Percentiles rank a stretch among this genome's conserved stretches.
Evolutionary conservation across 1,140 invertebrate species (phyloP).

Genomic region (Macrostomum lignano): DNA sequence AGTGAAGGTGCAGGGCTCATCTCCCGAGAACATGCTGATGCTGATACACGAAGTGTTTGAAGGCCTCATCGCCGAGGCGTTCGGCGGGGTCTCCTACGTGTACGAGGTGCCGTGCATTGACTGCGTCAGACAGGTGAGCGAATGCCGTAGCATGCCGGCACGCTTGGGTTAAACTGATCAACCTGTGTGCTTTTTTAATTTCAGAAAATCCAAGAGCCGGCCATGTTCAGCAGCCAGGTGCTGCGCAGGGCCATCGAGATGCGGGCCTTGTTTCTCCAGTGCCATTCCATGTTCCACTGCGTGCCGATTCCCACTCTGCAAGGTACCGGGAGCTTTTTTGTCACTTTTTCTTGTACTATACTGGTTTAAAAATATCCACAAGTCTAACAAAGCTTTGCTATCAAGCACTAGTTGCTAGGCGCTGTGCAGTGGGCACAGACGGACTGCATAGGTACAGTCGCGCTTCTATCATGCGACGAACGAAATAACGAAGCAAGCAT

Average conservation of each 20-base stretch:
- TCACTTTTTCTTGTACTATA: too few relatives aligned
- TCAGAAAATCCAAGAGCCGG: conserved; percentile 16
- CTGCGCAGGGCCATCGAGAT: conserved; percentile 14
- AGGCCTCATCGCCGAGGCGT: conserved; percentile 7
- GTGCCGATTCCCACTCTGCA: conserved; percentile 18
- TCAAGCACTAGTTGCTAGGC: too few relatives aligned
- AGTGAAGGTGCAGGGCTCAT: too few relatives aligned
- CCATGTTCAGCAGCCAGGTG: conserved; percentile 14
- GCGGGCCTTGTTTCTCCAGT: conserved; percentile 22
- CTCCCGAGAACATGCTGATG: conserved; percentile 8
- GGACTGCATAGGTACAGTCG: too few relatives aligned
- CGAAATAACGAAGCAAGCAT: too few relatives aligned
- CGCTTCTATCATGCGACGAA: too few relatives aligned
- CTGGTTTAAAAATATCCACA: too few relatives aligned
- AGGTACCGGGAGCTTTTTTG: too few relatives aligned
- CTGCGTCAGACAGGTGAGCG: conserved; percentile 15
- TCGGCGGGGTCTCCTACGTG: conserved; percentile 8
- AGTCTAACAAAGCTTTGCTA: too few relatives aligned
- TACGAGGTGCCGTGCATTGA: conserved; percentile 17
- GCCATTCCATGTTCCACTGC: conserved; percentile 22
- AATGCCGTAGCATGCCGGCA: too few relatives aligned
- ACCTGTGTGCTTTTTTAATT: conserved; percentile 7
- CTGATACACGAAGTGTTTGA: conserved; percentile 9
- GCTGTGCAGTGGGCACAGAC: too few relatives aligned
- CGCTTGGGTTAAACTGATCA: too few relatives aligned